These are phyloP conservation scores for Parazoanthus atlanticus DNA, from an alignment of 92 coral and sea anemone genomes.

Conservation along the genomic window DNA sequence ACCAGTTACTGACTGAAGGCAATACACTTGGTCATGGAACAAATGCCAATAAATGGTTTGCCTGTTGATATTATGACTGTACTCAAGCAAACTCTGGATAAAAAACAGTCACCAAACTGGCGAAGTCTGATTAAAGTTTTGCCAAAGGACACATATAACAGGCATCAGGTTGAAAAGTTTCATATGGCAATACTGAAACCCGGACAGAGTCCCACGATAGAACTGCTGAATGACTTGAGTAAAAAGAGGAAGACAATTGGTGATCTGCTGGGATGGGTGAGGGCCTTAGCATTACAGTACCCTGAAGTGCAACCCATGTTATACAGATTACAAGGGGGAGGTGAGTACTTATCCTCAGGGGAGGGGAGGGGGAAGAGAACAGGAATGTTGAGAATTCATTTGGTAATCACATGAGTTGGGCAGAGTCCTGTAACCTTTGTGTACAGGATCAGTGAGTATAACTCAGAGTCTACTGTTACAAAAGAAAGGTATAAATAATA, in stretches of 20 bases:
- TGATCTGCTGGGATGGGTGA: constrained; percentile 67
- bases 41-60: constrained; percentile 64
- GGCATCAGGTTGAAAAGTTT: constrained; percentile 56
- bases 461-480: no score
- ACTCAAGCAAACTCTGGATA: constrained; percentile 71
- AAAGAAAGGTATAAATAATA: no score
- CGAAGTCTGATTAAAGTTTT: constrained; percentile 59
- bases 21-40: constrained; percentile 18
- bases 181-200: constrained; percentile 72
- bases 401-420: no score
- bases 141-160: constrained; percentile 51
- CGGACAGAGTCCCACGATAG: constrained; percentile 80
- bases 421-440: no score
- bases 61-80: constrained; percentile 56
- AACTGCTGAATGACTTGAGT: constrained; percentile 72
- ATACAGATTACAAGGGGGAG: constrained; percentile 42
- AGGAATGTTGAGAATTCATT: no score
- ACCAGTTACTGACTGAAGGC: neutral
- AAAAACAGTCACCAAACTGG: constrained; percentile 73
- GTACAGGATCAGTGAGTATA: no score
- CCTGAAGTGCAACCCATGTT: constrained; percentile 59
- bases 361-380: neutral
- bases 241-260: constrained; percentile 60
- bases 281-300: constrained; percentile 26
- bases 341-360: constrained; percentile 3